A percentile compares a stretch with the other conserved stretches of the same genome.
phyloP scores from a whole-genome alignment of 2,888 invertebrate species.

The Crioceris asparagi region DNA sequence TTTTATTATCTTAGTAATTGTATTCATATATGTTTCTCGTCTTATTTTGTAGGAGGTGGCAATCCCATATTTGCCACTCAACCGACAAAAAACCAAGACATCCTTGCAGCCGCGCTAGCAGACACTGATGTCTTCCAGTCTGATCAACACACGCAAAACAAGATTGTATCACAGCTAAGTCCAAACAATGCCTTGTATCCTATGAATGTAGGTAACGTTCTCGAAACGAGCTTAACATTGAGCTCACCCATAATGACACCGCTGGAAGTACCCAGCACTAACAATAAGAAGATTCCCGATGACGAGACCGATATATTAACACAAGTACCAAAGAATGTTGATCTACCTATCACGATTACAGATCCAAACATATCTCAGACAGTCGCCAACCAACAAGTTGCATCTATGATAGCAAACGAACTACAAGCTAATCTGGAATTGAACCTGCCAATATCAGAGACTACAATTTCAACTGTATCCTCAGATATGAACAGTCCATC shows the following conservation, averaged over 20 bases:
- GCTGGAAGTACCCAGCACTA: conserved; percentile 54
- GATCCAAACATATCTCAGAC: conserved; percentile 60
- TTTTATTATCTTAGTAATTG: too few species aligned
- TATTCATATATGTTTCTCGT: too few species aligned
- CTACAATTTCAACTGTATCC: conserved; percentile 43
- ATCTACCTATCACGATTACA: conserved; percentile 65
- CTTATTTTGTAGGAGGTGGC: conserved; percentile 23
- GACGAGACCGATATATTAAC: conserved; percentile 31
- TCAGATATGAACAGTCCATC: conserved; percentile 33
- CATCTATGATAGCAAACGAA: conserved; percentile 28
- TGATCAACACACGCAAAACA: conserved; percentile 33
- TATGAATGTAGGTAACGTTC: conserved; percentile 49
- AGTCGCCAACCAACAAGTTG: conserved; percentile 28
- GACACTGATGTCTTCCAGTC: conserved; percentile 61
- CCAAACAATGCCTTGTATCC: conserved; percentile 52
- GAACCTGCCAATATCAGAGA: conserved; percentile 61
- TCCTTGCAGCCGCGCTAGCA: conserved; percentile 64
- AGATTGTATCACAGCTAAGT: conserved; percentile 39
- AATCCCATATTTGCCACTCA: conserved; percentile 32
- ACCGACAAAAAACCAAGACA: conserved; percentile 49
- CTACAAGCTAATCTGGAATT: conserved; percentile 45
- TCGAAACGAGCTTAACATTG: conserved; percentile 65
- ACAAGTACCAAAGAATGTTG: conserved; percentile 53
- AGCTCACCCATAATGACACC: conserved; percentile 77
- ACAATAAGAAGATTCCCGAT: conserved; percentile 34